Base-by-base conservation (phyloP, 2,888 invertebrate genomes). In the Cabera pusaria region DNA sequence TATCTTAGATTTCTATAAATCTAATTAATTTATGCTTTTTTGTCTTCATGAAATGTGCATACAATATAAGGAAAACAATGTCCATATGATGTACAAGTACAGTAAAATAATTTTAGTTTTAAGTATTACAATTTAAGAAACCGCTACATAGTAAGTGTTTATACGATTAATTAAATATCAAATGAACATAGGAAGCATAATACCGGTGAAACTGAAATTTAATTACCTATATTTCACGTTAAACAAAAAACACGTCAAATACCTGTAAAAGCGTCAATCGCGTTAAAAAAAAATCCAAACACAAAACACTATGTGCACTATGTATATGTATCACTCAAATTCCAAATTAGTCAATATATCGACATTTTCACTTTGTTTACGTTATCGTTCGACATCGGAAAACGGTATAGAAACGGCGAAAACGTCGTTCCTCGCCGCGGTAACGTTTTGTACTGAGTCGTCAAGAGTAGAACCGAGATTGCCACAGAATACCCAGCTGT, bases 161-260 rank as follows among this genome's bases (percentile, higher is more conserved):
- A 12, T 18, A 16, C n/a, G 1, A 40, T 33, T 34, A 34, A 34
- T 40, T 28, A 28, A 4, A 5, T 25, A 35, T 21, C 16, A 39
- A 16, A 23, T 2, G 5, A 20, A 20, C 4, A 14, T 44, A 43
- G 40, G 49, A 49, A 49, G 35, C 39, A 16, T 42, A 42, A 36
- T 33, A 33, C 44, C 52, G 54, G 54, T 45, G 44, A 46, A 51
- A 53, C 34, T 38, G 36, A 32, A 38, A 27, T 0, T 31, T 47
- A 49, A 45, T 45, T 45, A 29, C 46, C 40, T 29, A 36, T 46
- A 26, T 43, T 51, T 43, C 35, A 31, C 45, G 35, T 25, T 18
- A 3, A 20, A 12, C 19, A 6, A 17, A 4, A 6, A 38, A 32
- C 38, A 18, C 23, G 41, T n/a, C n/a, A n/a, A n/a, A 39, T 40